phyloP scores from a whole-genome alignment of 2,888 invertebrate genomes.

The Nymphalis polychloros region DNA sequence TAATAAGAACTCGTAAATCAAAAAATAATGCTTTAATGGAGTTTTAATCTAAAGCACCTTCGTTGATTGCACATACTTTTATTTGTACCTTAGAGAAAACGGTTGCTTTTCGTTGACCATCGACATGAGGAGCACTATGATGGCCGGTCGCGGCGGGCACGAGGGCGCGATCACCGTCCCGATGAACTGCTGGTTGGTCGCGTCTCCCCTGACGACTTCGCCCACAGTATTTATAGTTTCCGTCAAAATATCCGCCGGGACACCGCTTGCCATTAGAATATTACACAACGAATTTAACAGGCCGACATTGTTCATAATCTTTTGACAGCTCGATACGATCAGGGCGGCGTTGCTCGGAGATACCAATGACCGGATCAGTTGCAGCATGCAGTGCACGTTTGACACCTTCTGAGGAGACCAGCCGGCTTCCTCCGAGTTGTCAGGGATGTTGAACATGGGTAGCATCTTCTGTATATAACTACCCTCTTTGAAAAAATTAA shows the following conservation, averaged over 20 bases:
- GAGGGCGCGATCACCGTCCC: conserved; percentile 95
- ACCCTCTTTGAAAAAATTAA: conserved; percentile 99
- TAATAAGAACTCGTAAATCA: too few species aligned
- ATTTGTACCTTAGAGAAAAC: conserved; percentile 81
- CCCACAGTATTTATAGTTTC: conserved; percentile 98
- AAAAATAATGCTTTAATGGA: too few species aligned
- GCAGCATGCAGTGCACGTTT: conserved; percentile 95
- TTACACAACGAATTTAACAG: conserved; percentile 85
- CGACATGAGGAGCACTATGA: conserved; percentile 97
- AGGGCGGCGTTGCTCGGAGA: conserved; percentile 96
- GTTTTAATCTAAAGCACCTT: too few species aligned
- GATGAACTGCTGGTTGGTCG: conserved; percentile 95
- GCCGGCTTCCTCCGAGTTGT: conserved; percentile 86
- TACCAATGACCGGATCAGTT: conserved; percentile 94
- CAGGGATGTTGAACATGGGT: conserved; percentile 92
- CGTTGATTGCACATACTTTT: neutral
- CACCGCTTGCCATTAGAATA: conserved; percentile 97
- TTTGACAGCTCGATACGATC: conserved; percentile 91
- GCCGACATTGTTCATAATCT: conserved; percentile 92
- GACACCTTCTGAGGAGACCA: conserved; percentile 98
- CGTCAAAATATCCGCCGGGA: conserved; percentile 97
- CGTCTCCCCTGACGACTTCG: conserved; percentile 95
- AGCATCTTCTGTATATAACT: conserved; percentile 95
- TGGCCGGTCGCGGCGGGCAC: conserved; percentile 95
- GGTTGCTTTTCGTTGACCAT: conserved; percentile 99